A percentile compares a stretch with the other conserved stretches of the same genome.
phyloP scores from a whole-genome alignment of 2,888 invertebrate species.

The Amphipyra berbera region DNA sequence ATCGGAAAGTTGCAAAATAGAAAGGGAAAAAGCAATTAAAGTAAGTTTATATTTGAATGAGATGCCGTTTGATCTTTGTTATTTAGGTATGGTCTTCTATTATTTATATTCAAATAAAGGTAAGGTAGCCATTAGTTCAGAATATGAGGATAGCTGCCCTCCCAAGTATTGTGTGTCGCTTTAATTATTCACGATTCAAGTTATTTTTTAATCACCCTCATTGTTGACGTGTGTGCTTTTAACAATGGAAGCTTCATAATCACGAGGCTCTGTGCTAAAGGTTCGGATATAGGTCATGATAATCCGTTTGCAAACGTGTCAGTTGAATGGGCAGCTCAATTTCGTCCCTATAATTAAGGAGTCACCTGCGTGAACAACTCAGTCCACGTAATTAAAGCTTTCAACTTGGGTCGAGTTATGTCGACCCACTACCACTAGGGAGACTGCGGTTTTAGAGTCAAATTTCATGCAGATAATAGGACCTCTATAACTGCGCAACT shows the following conservation, averaged over 20 bases:
- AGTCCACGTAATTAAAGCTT: conserved; percentile 87
- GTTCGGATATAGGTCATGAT: conserved; percentile 77
- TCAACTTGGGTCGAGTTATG: conserved; percentile 86
- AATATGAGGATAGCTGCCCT: background rate
- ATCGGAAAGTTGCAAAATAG: conserved; percentile 22
- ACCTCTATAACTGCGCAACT: conserved; percentile 82
- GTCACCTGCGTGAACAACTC: conserved; percentile 89
- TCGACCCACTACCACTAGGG: conserved; percentile 79
- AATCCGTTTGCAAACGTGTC: conserved; percentile 86
- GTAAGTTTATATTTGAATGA: conserved; percentile 13
- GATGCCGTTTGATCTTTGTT: conserved; percentile 8
- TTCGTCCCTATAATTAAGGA: conserved; percentile 87
- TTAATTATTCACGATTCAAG: conserved; percentile 40
- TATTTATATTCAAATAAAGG: background rate
- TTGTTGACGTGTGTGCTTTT: conserved; percentile 53
- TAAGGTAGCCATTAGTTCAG: background rate
- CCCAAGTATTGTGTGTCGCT: conserved; percentile 28
- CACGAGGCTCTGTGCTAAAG: conserved; percentile 58
- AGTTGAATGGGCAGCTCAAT: conserved; percentile 87
- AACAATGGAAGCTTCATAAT: conserved; percentile 60
- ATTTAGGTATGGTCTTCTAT: background rate
- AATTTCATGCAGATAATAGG: conserved; percentile 87
- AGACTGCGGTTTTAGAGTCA: conserved; percentile 84
- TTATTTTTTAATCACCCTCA: conserved; percentile 52
- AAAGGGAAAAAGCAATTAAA: conserved; percentile 17